A percentile compares a stretch with the other conserved stretches of the same genome.
Evolutionary conservation across 2,113 vertebrate species (phyloP).

Genomic region (Elgaria multicarinata): DNA sequence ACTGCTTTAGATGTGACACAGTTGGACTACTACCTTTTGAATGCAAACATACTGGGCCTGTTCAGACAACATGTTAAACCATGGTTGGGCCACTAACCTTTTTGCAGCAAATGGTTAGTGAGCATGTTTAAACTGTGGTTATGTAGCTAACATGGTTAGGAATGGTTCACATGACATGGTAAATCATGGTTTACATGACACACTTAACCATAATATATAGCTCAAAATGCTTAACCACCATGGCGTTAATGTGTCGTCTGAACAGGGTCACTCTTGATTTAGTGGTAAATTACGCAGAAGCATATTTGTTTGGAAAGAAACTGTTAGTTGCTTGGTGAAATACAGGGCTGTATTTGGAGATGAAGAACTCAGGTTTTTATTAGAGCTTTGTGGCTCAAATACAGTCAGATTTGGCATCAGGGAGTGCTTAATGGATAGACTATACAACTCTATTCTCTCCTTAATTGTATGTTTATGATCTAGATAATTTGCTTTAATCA

Average conservation of each 20-base stretch:
- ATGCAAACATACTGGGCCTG: no score
- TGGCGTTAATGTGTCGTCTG: no score
- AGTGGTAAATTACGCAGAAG: not conserved
- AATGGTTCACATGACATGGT: no score
- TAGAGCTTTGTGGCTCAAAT: not conserved
- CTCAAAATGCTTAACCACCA: no score
- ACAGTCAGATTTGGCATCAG: not conserved
- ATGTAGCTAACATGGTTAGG: no score
- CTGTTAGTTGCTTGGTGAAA: not conserved
- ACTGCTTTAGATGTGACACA: not conserved
- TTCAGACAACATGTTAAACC: no score
- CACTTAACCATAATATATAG: no score
- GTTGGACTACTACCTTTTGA: not conserved
- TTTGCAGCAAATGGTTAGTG: no score
- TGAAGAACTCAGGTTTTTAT: not conserved
- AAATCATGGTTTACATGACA: no score
- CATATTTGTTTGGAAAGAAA: not conserved
- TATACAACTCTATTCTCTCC: not conserved
- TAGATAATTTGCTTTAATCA: not conserved
- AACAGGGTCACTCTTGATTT: not conserved
- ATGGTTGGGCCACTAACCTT: no score
- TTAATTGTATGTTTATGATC: not conserved
- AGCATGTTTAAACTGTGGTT: no score
- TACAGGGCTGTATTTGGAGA: not conserved
- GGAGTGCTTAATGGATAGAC: not conserved